Evolutionary conservation across 2,888 invertebrate genomes (phyloP), one percentile per base, ranked within the genome.

Genomic region (Rhaphigaster nebulosa): DNA sequence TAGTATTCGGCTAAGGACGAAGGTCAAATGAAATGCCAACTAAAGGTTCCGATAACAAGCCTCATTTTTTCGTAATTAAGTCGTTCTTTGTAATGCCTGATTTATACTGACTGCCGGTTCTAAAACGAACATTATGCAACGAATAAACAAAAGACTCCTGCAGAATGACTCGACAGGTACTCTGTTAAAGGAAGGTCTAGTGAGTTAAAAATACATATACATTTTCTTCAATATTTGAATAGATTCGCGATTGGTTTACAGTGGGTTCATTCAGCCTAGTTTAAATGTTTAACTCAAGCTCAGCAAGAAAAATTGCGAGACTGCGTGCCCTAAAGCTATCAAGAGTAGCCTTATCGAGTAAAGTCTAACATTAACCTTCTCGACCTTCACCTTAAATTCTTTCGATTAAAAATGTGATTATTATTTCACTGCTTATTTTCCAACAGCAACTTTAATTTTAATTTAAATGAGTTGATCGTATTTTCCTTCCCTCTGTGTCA

Each of bases 11-110:
- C 70, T 34, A 18, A 34, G 34, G 34, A 70, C 13, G 34, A 70
- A 70, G 70, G 70, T 70, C 70, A 34, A 70, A 70, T 20, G 70
- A 70, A 70, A 70, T 70, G 70, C 15, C 70, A 70, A 29, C 18
- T 29, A 70, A 70, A 70, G 70, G 70, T 70, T 70, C 34, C 5
- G 20, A 70, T 5, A 70, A 70, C 70, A 70, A 70, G 18, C 10
- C 34, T 34, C 70, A 34, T 70, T 70, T 70, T 70, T 60, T 70
- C 70, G 34, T 34, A 65, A 65, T n/a, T 70, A 70, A 15, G 29
- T 20, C 34, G 18, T 20, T 70, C 70, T 70, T 70, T 70, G 34
- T 18, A 70, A 34, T 34, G 23, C 18, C 34, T 20, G 18, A 70
- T 6, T 70, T 34, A 70, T 18, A 70, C 18, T 15, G 0, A 18